Evolutionary conservation across 1,140 invertebrate species (phyloP).

Genomic region (Ridgeia piscesae): DNA sequence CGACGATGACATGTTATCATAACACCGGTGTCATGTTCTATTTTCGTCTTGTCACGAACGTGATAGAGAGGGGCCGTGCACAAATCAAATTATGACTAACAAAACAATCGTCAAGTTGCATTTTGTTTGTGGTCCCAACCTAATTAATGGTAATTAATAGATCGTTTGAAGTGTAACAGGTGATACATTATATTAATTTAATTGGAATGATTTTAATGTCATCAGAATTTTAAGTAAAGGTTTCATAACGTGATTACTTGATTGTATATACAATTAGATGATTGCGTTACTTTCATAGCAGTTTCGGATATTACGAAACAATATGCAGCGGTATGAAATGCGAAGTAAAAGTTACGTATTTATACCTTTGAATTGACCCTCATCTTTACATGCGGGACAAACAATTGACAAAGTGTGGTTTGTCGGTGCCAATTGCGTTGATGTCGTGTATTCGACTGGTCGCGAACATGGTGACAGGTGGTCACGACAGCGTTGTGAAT

Average conservation of each 20-base stretch:
- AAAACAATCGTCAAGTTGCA: not conserved
- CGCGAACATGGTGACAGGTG: not conserved
- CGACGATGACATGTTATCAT: not conserved
- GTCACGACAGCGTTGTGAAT: not conserved
- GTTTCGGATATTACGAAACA: not conserved
- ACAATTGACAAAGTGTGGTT: not conserved
- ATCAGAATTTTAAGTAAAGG: not conserved
- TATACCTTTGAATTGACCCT: not conserved
- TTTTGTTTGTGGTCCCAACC: not conserved
- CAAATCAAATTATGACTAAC: not conserved
- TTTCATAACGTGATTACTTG: not conserved
- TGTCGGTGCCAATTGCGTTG: not conserved
- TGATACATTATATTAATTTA: not conserved
- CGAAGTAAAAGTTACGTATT: not conserved
- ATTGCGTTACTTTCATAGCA: not conserved
- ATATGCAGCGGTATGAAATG: not conserved
- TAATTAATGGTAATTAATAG: not conserved
- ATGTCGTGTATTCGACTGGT: not conserved
- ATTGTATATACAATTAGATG: not conserved
- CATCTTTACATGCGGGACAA: not conserved
- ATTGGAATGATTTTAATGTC: not conserved
- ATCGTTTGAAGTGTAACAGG: not conserved
- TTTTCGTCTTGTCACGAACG: not conserved
- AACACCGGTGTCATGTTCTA: not conserved
- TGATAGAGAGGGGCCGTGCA: not conserved